Base-by-base conservation (phyloP, 2,113 vertebrate genomes). In the Mobula hypostoma region DNA sequence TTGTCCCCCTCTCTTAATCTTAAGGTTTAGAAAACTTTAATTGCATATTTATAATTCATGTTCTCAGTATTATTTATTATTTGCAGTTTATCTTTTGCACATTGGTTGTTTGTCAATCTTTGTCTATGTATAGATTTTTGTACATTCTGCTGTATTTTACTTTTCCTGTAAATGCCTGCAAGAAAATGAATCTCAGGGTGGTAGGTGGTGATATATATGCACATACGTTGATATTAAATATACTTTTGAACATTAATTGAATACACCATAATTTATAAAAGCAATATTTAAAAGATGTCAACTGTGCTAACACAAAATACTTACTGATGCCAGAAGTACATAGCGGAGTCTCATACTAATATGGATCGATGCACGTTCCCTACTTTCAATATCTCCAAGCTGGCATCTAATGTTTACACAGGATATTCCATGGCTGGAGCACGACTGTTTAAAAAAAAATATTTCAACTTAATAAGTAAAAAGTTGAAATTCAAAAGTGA, bases 311-410 rank as follows among this genome's bases (percentile, higher is more conserved):
- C 0, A 8, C n/a, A 91, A 40, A 91, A 40, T 68, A 94, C 88
- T 97, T 96, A 97, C 97, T 96, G 97, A 96, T 95, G 97, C 97
- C 87, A 98, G 95, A 80, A 99, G 96, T 0, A 95, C 95, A 56
- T 98, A 98, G 94, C 98, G 98, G 72, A 98, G 97, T 95, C 97
- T 97, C 93, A 98, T 94, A 7, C 98, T 97, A 94, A 99, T 94
- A 2, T 97, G 97, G 94, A 99, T 94, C 11, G 95, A 97, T 19
- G 95, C 97, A 94, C 98, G 98, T 95, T 96, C 98, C 29, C 98
- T 98, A 32, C 95, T 96, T 93, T 99, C 98, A 97, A 99, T 95
- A 94, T 97, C 97, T 87, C 98, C 98, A 11, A 99, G 97, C 88
- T 95, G 96, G 96, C 99, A 99, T 77, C 96, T 72, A 95, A 99